A percentile compares a stretch with the other conserved stretches of the same genome.
phyloP scores from a whole-genome alignment of 2,797 vertebrate species.

The Podargus strigoides region DNA sequence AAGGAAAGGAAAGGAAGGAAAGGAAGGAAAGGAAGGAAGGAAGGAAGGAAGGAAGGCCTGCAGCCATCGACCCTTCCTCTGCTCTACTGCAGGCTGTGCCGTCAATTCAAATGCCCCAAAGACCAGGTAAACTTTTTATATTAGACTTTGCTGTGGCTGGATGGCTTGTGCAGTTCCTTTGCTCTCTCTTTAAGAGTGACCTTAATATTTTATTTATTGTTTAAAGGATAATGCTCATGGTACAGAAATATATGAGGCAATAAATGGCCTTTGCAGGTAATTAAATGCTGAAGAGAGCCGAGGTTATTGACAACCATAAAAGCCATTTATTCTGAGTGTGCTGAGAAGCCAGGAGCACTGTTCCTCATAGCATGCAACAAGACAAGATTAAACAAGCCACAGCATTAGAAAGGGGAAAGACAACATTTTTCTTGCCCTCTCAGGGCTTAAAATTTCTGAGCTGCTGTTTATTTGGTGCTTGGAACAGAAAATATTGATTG shows the following conservation, averaged over 20 bases:
- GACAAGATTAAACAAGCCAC: slow-evolving; percentile 41
- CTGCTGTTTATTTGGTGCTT: slow-evolving; percentile 23
- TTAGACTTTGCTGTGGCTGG: slow-evolving; percentile 31
- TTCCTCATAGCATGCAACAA: slow-evolving; percentile 19
- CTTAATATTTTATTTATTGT: slow-evolving; percentile 72
- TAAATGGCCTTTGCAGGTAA: slow-evolving; percentile 70
- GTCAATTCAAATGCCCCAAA: not conserved
- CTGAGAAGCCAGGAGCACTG: slow-evolving; percentile 19
- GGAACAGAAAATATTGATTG: slow-evolving; percentile 26
- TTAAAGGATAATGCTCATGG: slow-evolving; percentile 65
- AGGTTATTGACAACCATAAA: slow-evolving; percentile 61
- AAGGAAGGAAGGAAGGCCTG: not conserved
- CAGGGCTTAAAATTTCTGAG: slow-evolving; percentile 3
- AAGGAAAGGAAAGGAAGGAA: not conserved
- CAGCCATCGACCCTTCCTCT: not conserved
- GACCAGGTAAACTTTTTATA: slow-evolving; percentile 31
- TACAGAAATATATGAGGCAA: slow-evolving; percentile 69
- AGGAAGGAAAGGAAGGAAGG: not conserved
- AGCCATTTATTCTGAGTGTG: slow-evolving; percentile 52
- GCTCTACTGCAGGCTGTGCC: not conserved
- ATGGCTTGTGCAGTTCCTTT: slow-evolving; percentile 14
- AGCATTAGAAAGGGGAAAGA: not conserved
- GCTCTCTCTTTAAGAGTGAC: slow-evolving; percentile 52
- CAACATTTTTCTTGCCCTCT: slow-evolving; percentile 38
- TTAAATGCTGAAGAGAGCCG: slow-evolving; percentile 58